Conservation (phyloP, 2,888 invertebrate species). For the Chrysolina oricalcia region DNA sequence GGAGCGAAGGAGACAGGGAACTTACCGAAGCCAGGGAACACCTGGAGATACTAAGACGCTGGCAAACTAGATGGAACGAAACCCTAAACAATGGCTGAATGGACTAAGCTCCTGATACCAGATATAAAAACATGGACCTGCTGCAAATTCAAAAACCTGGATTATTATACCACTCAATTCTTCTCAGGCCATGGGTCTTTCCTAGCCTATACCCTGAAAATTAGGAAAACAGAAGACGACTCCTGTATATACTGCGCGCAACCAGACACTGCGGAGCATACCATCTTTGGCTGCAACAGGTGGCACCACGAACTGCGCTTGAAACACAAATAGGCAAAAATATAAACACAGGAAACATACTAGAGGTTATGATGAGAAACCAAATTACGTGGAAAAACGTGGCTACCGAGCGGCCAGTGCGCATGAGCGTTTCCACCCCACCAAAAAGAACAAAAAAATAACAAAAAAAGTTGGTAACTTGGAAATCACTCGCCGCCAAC, state of each 20-base stretch:
- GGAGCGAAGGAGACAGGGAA: not conserved
- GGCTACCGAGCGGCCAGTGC: too few species aligned
- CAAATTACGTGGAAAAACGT: too few species aligned
- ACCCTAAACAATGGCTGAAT: not conserved
- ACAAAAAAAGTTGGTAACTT: too few species aligned
- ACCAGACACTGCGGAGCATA: not conserved
- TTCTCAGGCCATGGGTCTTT: not conserved
- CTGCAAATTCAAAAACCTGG: not conserved
- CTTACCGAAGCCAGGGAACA: not conserved
- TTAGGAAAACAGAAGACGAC: not conserved
- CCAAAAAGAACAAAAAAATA: too few species aligned
- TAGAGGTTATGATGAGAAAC: too few species aligned
- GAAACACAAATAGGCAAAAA: too few species aligned
- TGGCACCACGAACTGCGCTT: too few species aligned
- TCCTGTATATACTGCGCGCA: not conserved
- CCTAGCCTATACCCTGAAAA: not conserved
- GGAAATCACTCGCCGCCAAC: too few species aligned
- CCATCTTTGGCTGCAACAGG: not conserved
- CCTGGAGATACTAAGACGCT: not conserved
- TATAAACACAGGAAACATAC: too few species aligned
- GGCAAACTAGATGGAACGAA: not conserved
- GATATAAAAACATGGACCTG: not conserved
- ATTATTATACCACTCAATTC: not conserved
- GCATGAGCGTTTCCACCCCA: too few species aligned
- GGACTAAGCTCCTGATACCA: not conserved